Evolutionary conservation across 2,888 invertebrate species (phyloP), one percentile per base, ranked within the genome.

Genomic region (Cloeon dipterum): DNA sequence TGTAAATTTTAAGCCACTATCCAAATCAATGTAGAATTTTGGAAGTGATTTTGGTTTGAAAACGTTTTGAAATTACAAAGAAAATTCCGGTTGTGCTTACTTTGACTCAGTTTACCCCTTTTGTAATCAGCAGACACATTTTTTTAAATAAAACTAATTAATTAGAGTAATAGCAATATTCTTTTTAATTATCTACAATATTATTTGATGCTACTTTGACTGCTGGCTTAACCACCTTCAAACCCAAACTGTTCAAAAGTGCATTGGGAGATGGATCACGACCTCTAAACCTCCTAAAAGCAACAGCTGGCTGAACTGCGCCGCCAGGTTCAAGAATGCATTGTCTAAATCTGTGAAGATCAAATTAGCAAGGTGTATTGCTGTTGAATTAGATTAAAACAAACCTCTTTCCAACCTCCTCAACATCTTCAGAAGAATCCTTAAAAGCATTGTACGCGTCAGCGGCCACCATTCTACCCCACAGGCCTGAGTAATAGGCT

Each of bases 381-480:
- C 17, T 3, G 17, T 38, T 13, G 8, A 39, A 37, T 8, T 20
- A 32, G 32, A 26, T 34, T 11, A 20, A 3, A 20, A 18, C 38
- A 41, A 39, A 52, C 53, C 51, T 49, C 5, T 41, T 20, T 33
- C 53, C 53, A 38, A 47, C 38, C 19, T 33, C 36, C 26, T 43
- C 43, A 17, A 40, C 35, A 21, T 37, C 36, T 10, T 41, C 53
- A 47, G 39, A 45, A n/a, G 46, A 26, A 13, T 39, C 39, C 41
- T 73, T 65, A 54, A 94, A 91, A 35, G 83, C 79, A 51, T 76
- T 74, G 52, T 75, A 86, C 21, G 79, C 68, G 55, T 94, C 93
- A 1, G 91, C 86, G 0, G 91, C 91, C 35, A 91, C 66, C 68
- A 93, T 74, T 50, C 66, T 66, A 2, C 89, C 76, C 85, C 91